Percentiles rank a stretch among this genome's conserved stretches.
phyloP scores from a whole-genome alignment of 2,113 vertebrate genomes.

The Prochilodus magdalenae region DNA sequence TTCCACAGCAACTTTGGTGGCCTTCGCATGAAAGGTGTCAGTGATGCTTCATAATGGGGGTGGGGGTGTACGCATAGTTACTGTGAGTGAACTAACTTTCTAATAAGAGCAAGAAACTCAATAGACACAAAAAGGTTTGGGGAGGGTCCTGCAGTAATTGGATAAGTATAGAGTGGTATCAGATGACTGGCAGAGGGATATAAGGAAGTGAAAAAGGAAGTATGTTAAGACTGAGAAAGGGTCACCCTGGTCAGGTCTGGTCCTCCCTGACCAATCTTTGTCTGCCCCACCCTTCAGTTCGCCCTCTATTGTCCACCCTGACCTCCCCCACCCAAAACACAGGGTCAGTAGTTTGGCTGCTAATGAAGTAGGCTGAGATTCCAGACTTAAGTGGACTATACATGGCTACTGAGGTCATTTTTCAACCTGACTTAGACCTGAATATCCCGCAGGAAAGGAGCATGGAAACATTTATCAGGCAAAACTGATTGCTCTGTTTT shows the following conservation, averaged over 20 bases:
- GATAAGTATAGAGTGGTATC: neutral
- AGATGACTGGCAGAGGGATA: conserved; percentile 35
- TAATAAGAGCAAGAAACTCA: no score
- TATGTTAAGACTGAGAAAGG: neutral
- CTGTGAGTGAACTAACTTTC: no score
- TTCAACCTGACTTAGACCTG: conserved; percentile 26
- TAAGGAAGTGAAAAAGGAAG: conserved; percentile 46
- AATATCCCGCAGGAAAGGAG: neutral
- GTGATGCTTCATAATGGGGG: no score
- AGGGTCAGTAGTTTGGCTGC: conserved; percentile 48
- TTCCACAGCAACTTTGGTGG: no score
- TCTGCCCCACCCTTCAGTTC: conserved; percentile 26
- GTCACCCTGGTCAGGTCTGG: conserved; percentile 23
- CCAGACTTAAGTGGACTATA: conserved; percentile 30
- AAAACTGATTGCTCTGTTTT: neutral
- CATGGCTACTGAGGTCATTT: conserved; percentile 30
- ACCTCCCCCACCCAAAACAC: conserved; percentile 62
- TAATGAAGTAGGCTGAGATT: conserved; percentile 43
- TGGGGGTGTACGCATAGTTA: no score
- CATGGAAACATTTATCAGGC: conserved; percentile 18
- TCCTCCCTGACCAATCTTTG: neutral
- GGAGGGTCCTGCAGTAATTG: neutral
- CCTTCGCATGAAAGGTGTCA: no score
- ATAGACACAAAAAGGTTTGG: neutral
- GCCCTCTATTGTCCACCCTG: conserved; percentile 58